phyloP scores from a whole-genome alignment of 2,888 invertebrate genomes.

The Callimorpha dominula region DNA sequence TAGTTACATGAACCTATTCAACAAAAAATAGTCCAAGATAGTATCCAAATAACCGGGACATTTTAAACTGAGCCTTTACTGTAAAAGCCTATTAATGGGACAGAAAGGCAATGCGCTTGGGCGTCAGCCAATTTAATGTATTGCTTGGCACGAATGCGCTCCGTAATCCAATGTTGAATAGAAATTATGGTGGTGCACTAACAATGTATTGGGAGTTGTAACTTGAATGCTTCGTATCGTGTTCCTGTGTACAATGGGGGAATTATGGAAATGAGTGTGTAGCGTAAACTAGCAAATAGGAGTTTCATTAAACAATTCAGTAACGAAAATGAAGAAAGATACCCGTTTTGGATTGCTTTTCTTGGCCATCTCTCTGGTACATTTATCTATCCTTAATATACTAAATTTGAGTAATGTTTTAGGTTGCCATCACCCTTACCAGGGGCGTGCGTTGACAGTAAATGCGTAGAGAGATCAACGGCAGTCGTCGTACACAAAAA shows the following conservation, averaged over 20 bases:
- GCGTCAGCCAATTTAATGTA: slow-evolving; percentile 81
- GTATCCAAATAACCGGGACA: slow-evolving; percentile 46
- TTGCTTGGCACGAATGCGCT: slow-evolving; percentile 75
- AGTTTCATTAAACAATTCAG: neutral
- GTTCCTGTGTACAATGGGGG: slow-evolving; percentile 9
- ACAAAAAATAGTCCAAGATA: slow-evolving; percentile 15
- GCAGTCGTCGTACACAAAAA: too few relatives aligned
- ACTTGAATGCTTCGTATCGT: slow-evolving; percentile 22
- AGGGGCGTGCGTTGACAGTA: neutral
- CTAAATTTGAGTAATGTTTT: neutral
- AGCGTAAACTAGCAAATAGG: neutral
- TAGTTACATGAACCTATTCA: neutral
- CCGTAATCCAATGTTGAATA: slow-evolving; percentile 74
- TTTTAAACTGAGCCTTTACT: slow-evolving; percentile 59
- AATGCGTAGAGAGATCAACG: too few relatives aligned
- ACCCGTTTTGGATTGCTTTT: neutral
- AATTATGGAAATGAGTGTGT: slow-evolving; percentile 12
- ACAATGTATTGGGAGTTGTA: slow-evolving; percentile 45
- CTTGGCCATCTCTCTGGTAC: too few relatives aligned
- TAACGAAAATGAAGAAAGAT: neutral
- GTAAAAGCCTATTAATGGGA: slow-evolving; percentile 79
- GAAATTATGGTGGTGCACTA: slow-evolving; percentile 66
- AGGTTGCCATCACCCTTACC: neutral
- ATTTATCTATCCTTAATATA: neutral
- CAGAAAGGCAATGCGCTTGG: slow-evolving; percentile 76